These are phyloP conservation scores for Acanthosepion lycidas DNA, from an alignment of 2,888 invertebrate species.

Conservation along the genomic window DNA sequence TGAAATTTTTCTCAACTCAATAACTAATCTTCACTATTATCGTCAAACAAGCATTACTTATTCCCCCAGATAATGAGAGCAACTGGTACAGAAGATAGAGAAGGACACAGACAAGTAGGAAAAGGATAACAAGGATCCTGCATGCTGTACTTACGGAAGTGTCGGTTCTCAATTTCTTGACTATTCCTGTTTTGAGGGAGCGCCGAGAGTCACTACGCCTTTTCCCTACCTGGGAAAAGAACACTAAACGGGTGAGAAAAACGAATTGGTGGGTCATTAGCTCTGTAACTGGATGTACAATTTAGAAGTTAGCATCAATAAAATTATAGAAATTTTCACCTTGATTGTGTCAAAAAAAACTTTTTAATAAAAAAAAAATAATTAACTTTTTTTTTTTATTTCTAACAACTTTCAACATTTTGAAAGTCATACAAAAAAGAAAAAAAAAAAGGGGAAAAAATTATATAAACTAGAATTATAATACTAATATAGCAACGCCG, in stretches of 20 bases:
- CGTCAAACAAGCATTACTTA: neutral
- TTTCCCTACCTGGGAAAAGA: conserved; percentile 81
- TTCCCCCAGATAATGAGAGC: neutral
- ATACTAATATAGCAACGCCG: too few species aligned
- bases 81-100: neutral
- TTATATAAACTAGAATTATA: too few species aligned
- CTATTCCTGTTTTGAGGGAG: conserved; percentile 90
- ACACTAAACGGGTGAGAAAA: conserved; percentile 54
- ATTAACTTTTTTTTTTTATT: too few species aligned
- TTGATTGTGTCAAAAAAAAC: too few species aligned
- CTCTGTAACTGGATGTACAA: neutral
- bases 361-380: too few species aligned
- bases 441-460: too few species aligned
- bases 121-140: neutral
- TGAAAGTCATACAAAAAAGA: too few species aligned
- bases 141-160: conserved; percentile 38
- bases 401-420: too few species aligned
- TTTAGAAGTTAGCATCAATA: neutral
- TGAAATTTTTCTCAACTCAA: neutral
- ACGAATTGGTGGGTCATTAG: conserved; percentile 43
- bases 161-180: conserved; percentile 82
- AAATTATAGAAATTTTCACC: neutral
- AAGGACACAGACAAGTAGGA: neutral
- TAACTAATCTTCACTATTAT: neutral
- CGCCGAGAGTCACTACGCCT: conserved; percentile 84